Conservation (phyloP, 2,888 invertebrate species). For the Lycaena phlaeas region DNA sequence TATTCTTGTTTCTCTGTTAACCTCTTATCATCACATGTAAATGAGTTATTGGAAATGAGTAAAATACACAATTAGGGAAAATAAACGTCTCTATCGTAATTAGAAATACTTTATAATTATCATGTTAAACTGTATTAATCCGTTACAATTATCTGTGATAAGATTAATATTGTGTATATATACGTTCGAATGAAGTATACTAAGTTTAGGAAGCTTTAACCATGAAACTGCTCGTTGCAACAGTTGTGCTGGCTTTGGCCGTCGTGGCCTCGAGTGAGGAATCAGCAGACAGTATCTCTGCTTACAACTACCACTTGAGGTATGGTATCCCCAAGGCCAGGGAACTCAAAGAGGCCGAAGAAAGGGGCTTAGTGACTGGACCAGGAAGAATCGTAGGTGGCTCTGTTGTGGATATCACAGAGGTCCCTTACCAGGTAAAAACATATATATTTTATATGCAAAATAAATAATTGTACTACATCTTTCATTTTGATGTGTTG, state of each 20-base stretch:
- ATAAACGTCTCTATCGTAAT: background rate
- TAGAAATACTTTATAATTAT: background rate
- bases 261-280: slow-evolving; percentile 21
- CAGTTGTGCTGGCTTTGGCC: slow-evolving; percentile 24
- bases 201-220: background rate
- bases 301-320: slow-evolving; percentile 33
- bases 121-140: background rate
- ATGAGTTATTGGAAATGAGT: too few species aligned
- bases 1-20: too few species aligned
- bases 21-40: too few species aligned
- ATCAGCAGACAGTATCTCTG: slow-evolving; percentile 21
- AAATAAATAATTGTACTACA: too few species aligned
- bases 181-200: background rate
- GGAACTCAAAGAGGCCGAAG: slow-evolving; percentile 29
- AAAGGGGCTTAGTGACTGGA: slow-evolving; percentile 12
- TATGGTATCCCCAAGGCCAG: slow-evolving; percentile 35
- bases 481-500: too few species aligned
- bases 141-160: background rate
- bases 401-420: slow-evolving; percentile 26
- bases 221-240: slow-evolving; percentile 19
- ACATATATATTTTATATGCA: slow-evolving; percentile 1
- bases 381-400: slow-evolving; percentile 37
- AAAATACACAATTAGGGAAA: too few species aligned
- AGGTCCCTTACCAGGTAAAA: slow-evolving; percentile 41
- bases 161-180: slow-evolving; percentile 1